These are phyloP conservation scores for Agelas oroides DNA, from an alignment of 37 sponge, comb jelly and placozoan species.

Conservation along the genomic window DNA sequence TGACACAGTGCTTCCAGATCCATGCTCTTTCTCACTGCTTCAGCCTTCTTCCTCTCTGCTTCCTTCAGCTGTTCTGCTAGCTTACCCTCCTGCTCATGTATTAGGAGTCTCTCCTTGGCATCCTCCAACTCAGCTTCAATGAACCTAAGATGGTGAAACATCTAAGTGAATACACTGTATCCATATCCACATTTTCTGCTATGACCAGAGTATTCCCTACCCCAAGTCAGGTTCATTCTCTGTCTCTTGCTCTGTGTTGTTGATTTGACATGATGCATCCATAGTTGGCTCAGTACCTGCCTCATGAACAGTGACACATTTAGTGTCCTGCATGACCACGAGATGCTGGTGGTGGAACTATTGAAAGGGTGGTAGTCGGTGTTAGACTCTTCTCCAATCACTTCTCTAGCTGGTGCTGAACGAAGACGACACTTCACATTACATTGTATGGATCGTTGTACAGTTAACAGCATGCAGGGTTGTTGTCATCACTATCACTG, in stretches of 20 bases:
- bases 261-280: too few species aligned
- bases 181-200: not conserved
- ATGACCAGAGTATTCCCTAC: not conserved
- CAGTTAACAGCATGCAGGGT: not conserved
- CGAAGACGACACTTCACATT: constrained; percentile 17
- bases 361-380: not conserved
- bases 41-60: not conserved
- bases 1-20: not conserved
- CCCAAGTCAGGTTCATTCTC: too few species aligned
- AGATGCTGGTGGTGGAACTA: too few species aligned
- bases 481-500: not conserved
- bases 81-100: not conserved
- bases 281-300: too few species aligned
- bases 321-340: too few species aligned
- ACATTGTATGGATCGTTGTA: constrained; percentile 8
- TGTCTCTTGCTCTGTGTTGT: too few species aligned
- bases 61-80: constrained; percentile 1
- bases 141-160: not conserved
- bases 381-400: not conserved
- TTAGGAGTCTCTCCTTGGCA: not conserved
- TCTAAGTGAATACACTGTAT: not conserved
- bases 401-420: not conserved
- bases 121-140: not conserved
- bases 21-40: not conserved
- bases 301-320: too few species aligned